Base-by-base conservation (phyloP, 2,113 vertebrate species). In the Terrapene triunguis region DNA sequence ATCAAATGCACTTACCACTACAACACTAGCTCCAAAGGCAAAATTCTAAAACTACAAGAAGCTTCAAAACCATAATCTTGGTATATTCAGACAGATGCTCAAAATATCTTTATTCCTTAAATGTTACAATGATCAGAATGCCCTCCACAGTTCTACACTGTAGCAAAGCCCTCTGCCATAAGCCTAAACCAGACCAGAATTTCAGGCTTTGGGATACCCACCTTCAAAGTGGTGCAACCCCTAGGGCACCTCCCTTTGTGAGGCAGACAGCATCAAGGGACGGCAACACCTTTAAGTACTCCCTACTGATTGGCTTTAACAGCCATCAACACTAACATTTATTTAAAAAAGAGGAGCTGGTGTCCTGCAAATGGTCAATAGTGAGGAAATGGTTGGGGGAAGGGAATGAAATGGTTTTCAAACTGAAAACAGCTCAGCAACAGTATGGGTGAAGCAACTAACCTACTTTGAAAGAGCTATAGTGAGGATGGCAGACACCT, bases 371-470 rank as follows among this genome's bases (percentile, higher is more conserved):
- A 92, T 80, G 82, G 84, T 50, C 81, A 85, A 84, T 57, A 81
- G 54, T 55, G 82, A 89, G 74, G 91, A 62, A 35, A 78, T 94
- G 85, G 7, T 48, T 93, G 74, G 54, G n/a, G 32, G 80, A 96
- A 95, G 72, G 55, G 87, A 86, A 96, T 85, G 87, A 81, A 19
- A 90, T 82, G 87, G 51, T 74, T 90, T 81, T 90, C 85, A 84
- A 88, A 88, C 69, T 88, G 96, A 86, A 86, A 93, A 62, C 55
- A 91, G 89, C 53, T 82, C 82, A 90, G 38, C 1, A 95, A 74
- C 85, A 92, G 82, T 93, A 89, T 6, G 91, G 84, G 57, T 47
- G 62, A 96, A 88, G 59, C n/a, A 16, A 92, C 90, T 85, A 96
- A 96, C 53, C 55, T 85, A 27, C 54, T 86, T 80, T 65, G 78